Evolutionary conservation across 2,797 vertebrate genomes (phyloP).

Genomic region (Notoglanidium macrostoma): DNA sequence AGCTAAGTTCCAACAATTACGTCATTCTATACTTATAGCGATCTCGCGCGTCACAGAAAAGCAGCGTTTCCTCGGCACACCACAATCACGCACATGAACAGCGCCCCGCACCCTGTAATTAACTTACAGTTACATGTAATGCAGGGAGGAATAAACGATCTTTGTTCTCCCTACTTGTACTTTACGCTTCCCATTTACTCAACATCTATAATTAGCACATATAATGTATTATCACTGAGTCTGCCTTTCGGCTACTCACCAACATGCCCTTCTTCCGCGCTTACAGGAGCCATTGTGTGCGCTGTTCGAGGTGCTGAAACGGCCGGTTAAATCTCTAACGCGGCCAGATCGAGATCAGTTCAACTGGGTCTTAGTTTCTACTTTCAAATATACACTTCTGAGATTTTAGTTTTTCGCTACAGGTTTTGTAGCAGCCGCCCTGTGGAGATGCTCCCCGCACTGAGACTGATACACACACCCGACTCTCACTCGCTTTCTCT

Average conservation of each 20-base stretch:
- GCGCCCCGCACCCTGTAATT: not conserved
- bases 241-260: constrained; percentile 74
- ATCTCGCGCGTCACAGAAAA: constrained; percentile 16
- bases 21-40: constrained; percentile 43
- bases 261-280: constrained; percentile 79
- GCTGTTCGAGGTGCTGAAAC: constrained; percentile 84
- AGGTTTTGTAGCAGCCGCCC: constrained; percentile 44
- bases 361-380: constrained; percentile 12
- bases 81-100: not conserved
- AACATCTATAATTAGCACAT: not conserved
- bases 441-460: constrained; percentile 60
- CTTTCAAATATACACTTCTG: constrained; percentile 3
- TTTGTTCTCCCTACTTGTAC: not conserved
- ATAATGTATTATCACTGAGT: not conserved
- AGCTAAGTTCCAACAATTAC: constrained; percentile 31
- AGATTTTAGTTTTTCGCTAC: constrained; percentile 14
- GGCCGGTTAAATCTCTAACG: constrained; percentile 3
- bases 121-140: not conserved
- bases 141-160: not conserved
- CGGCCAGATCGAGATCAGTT: not conserved
- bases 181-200: not conserved
- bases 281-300: constrained; percentile 85
- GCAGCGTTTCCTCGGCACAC: not conserved
- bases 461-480: constrained; percentile 56
- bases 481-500: constrained; percentile 37